These are phyloP conservation scores for Myoxocephalus aenaeus DNA, from an alignment of 2,797 vertebrate genomes.

Conservation along the genomic window DNA sequence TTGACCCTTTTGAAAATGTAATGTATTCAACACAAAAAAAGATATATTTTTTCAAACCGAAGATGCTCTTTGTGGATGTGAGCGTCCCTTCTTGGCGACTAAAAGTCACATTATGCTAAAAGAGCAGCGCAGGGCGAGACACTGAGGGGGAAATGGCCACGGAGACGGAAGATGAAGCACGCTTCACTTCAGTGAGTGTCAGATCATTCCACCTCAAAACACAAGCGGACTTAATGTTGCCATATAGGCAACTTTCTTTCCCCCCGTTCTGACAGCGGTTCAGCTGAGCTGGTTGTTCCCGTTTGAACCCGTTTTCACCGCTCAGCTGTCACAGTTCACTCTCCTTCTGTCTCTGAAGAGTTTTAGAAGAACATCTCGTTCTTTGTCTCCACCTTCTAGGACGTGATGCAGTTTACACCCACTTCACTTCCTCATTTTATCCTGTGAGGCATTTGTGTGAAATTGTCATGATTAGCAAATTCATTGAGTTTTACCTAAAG, in stretches of 20 bases:
- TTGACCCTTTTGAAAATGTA: not conserved
- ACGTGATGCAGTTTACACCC: not conserved
- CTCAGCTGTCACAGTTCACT: not conserved
- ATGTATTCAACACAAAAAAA: not conserved
- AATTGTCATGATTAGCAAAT: too few relatives aligned
- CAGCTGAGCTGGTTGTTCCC: conserved; percentile 11
- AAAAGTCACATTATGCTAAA: conserved; percentile 46
- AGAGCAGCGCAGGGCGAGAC: conserved; percentile 32
- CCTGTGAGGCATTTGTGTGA: too few relatives aligned
- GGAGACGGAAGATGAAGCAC: conserved; percentile 40
- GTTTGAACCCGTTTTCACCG: conserved; percentile 8
- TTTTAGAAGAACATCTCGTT: not conserved
- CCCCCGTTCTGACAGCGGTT: conserved; percentile 1
- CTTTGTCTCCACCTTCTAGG: not conserved
- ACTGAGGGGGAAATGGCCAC: conserved; percentile 27
- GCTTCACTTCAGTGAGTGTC: conserved; percentile 32
- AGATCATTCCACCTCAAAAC: conserved; percentile 52
- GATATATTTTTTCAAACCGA: not conserved
- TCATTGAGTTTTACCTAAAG: too few relatives aligned
- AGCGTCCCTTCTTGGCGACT: conserved; percentile 10
- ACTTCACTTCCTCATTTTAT: too few relatives aligned
- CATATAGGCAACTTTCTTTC: conserved; percentile 8
- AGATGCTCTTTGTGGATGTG: not conserved
- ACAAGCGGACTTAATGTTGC: conserved; percentile 36
- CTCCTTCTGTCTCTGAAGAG: not conserved